Conservation (phyloP, 2,888 invertebrate genomes). For the Sarcophaga carnaria region DNA sequence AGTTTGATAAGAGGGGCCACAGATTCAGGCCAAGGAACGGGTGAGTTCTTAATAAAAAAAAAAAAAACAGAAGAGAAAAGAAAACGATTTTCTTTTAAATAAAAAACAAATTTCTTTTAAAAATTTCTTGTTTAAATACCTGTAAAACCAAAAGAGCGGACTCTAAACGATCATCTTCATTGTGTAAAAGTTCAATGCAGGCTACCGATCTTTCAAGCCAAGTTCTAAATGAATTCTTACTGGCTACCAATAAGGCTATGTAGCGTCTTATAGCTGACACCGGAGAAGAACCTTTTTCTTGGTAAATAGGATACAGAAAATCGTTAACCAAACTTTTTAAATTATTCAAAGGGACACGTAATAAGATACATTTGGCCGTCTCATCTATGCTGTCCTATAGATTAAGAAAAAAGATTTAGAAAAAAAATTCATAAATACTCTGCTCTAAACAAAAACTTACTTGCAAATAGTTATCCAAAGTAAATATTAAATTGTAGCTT, state of each 20-base stretch:
- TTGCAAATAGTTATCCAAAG: slow-evolving; percentile 80
- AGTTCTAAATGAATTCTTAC: slow-evolving; percentile 76
- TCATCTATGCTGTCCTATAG: slow-evolving; percentile 79
- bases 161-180: slow-evolving; percentile 80
- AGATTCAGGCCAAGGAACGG: slow-evolving; percentile 81
- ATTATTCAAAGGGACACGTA: slow-evolving; percentile 79
- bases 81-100: neutral
- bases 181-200: slow-evolving; percentile 79
- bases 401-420: no score
- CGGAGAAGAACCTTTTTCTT: slow-evolving; percentile 79
- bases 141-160: slow-evolving; percentile 78
- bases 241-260: slow-evolving; percentile 77
- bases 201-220: slow-evolving; percentile 80
- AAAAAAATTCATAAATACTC: neutral
- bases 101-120: neutral
- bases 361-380: slow-evolving; percentile 79
- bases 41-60: slow-evolving; percentile 74
- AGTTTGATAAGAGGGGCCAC: slow-evolving; percentile 77
- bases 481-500: slow-evolving; percentile 79
- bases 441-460: slow-evolving; percentile 46
- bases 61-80: neutral
- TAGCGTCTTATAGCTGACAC: slow-evolving; percentile 78
- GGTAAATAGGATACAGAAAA: slow-evolving; percentile 80
- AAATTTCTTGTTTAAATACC: slow-evolving; percentile 60
- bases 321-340: slow-evolving; percentile 78